These are phyloP conservation scores for Bilobella aurantiaca DNA, from an alignment of 1,140 invertebrate genomes.

Conservation along the genomic window DNA sequence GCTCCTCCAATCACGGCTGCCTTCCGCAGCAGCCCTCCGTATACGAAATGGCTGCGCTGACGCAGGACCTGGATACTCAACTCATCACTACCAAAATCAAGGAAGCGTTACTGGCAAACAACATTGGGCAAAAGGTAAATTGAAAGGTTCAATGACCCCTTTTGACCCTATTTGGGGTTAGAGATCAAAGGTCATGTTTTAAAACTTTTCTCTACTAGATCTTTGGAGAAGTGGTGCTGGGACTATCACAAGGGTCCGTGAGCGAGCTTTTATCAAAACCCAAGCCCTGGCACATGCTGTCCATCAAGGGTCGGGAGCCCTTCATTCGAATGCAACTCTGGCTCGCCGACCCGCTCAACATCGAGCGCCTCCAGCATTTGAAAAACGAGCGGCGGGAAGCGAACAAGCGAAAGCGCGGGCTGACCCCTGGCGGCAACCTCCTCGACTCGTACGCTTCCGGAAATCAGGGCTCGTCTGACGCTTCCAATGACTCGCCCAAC, in stretches of 20 bases:
- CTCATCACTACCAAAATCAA: slow-evolving; percentile 94
- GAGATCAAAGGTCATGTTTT: no score
- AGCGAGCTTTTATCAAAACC: slow-evolving; percentile 94
- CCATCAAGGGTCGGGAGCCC: slow-evolving; percentile 93
- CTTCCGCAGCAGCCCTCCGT: slow-evolving; percentile 64
- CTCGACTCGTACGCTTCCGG: slow-evolving; percentile 33
- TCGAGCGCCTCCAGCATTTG: slow-evolving; percentile 69
- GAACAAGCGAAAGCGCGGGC: slow-evolving; percentile 68
- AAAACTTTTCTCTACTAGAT: slow-evolving; percentile 48
- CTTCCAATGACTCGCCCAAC: slow-evolving; percentile 75
- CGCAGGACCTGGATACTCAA: slow-evolving; percentile 91
- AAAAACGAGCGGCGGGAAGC: slow-evolving; percentile 83
- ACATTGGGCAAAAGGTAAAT: slow-evolving; percentile 88
- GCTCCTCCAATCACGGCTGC: slow-evolving; percentile 26
- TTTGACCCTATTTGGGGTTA: slow-evolving; percentile 18
- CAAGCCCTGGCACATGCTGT: slow-evolving; percentile 98
- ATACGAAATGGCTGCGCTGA: slow-evolving; percentile 92
- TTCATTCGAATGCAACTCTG: slow-evolving; percentile 97
- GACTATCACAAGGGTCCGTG: slow-evolving; percentile 91
- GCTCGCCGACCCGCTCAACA: slow-evolving; percentile 86
- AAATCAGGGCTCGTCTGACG: slow-evolving; percentile 71
- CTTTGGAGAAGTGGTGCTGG: slow-evolving; percentile 91
- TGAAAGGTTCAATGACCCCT: no score
- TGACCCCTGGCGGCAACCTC: slow-evolving; percentile 39
- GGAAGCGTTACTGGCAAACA: slow-evolving; percentile 88